These are phyloP conservation scores for Piscicola geometra DNA, from an alignment of 2,888 invertebrate genomes.

Conservation along the genomic window DNA sequence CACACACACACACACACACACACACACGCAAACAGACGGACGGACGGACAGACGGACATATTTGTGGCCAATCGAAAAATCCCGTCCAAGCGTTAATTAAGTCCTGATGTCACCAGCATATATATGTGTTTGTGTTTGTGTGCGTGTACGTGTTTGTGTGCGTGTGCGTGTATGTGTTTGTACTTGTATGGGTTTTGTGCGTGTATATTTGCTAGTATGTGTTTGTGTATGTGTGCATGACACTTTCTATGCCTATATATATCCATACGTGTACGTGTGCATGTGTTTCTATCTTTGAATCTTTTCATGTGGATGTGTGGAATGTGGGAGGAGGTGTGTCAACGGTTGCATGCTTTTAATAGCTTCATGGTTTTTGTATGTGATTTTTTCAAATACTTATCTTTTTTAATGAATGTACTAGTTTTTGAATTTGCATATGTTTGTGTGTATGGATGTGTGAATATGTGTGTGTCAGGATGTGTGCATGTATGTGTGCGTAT, in stretches of 20 bases:
- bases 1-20: slow-evolving; percentile 16
- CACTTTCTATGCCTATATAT: background rate
- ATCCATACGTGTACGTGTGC: background rate
- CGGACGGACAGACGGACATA: too few species aligned
- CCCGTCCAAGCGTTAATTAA: slow-evolving; percentile 6
- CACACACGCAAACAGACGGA: too few species aligned
- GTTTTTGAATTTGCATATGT: too few species aligned
- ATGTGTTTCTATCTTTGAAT: background rate
- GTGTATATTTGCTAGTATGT: background rate
- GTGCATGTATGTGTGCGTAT: slow-evolving; percentile 5
- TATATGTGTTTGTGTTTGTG: background rate
- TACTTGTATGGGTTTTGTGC: background rate
- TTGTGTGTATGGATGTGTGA: too few species aligned
- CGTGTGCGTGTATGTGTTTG: background rate
- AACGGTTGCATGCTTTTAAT: too few species aligned
- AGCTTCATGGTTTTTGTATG: background rate
- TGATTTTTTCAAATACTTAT: too few species aligned
- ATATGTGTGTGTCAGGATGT: background rate
- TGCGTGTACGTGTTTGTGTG: too few species aligned
- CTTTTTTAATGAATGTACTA: too few species aligned
- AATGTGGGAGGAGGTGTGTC: background rate
- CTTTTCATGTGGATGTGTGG: background rate
- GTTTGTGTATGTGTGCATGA: slow-evolving; percentile 1
- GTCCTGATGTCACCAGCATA: background rate
- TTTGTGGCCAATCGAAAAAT: background rate